Conservation (phyloP, 35 echinoderm and acorn worm species). For the Ophiothrix spiculata region DNA sequence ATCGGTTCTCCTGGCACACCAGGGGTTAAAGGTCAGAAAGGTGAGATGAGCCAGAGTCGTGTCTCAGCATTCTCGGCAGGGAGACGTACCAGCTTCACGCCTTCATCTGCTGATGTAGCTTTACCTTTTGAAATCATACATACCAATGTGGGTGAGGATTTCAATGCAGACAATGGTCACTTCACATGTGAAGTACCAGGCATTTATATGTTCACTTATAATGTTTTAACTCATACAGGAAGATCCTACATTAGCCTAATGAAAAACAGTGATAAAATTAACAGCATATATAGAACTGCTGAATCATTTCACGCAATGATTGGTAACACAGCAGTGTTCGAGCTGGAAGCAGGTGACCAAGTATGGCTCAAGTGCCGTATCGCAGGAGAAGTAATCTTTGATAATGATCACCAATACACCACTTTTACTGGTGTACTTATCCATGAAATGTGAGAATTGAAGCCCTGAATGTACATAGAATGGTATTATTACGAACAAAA, state of each 20-base stretch:
- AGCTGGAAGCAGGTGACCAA: not conserved
- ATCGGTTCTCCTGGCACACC: not conserved
- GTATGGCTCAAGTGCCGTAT: not conserved
- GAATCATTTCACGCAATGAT: not conserved
- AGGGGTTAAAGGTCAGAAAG: not conserved
- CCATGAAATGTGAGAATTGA: not conserved
- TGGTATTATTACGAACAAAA: too few species aligned
- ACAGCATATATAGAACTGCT: not conserved
- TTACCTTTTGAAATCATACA: not conserved
- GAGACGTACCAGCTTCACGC: not conserved
- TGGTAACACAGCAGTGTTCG: not conserved
- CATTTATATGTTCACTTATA: not conserved
- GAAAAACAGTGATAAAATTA: not conserved
- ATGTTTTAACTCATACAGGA: not conserved
- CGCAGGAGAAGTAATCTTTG: not conserved
- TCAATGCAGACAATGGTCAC: not conserved
- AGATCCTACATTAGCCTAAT: not conserved
- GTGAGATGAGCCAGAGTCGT: not conserved
- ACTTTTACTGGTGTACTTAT: not conserved
- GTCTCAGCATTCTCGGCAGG: not conserved
- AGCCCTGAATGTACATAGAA: too few species aligned
- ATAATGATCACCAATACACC: not conserved
- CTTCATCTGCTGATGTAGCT: not conserved
- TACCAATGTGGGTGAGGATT: not conserved
- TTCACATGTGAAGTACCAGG: not conserved